phyloP scores from a whole-genome alignment of 2,888 invertebrate genomes.

The Heliothis peltigera region DNA sequence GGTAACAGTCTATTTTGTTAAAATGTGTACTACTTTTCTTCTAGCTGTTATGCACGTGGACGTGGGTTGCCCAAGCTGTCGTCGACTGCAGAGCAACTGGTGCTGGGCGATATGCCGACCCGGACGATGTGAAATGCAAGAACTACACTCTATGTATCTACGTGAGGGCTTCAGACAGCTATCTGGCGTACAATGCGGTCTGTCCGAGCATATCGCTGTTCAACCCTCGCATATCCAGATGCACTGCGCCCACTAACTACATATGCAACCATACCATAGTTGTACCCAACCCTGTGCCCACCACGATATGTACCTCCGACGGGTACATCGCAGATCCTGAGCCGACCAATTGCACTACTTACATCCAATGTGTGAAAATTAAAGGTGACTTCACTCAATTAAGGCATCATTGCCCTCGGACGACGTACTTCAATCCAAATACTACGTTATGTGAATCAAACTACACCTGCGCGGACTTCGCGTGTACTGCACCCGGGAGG shows the following conservation, averaged over 20 bases:
- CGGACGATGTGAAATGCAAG: constrained; percentile 17
- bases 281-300: background rate
- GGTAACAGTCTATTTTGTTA: too few species aligned
- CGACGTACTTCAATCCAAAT: constrained; percentile 32
- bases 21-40: background rate
- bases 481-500: constrained; percentile 25
- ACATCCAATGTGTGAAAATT: constrained; percentile 38
- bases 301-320: constrained; percentile 17
- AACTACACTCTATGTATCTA: constrained; percentile 38
- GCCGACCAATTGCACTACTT: constrained; percentile 20
- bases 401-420: constrained; percentile 14
- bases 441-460: constrained; percentile 34
- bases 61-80: constrained; percentile 5
- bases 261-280: background rate
- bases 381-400: constrained; percentile 20
- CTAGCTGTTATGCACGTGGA: constrained; percentile 7
- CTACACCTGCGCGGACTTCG: constrained; percentile 10
- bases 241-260: constrained; percentile 11
- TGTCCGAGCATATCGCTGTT: constrained; percentile 28
- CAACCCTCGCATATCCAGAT: constrained; percentile 14
- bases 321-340: constrained; percentile 30
- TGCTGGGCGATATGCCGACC: constrained; percentile 25
- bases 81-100: constrained; percentile 26
- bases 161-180: constrained; percentile 7
- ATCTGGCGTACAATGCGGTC: constrained; percentile 5